These are phyloP conservation scores for Sanderia malayensis DNA, from an alignment of 30 jellyfish, hydroid and myxozoan genomes.

Conservation along the genomic window DNA sequence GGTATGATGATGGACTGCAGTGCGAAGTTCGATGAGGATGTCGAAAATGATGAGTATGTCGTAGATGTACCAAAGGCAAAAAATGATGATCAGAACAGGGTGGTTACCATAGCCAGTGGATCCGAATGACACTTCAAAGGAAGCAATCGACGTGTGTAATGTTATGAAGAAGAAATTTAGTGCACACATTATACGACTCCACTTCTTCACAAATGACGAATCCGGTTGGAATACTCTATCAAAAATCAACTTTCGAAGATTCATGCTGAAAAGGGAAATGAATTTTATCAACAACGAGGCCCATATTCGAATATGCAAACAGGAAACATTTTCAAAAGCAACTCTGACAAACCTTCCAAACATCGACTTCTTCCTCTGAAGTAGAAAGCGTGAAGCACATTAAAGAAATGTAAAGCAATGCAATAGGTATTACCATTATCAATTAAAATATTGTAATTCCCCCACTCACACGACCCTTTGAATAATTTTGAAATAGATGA, in stretches of 20 bases:
- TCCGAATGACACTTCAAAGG: conserved; percentile 48
- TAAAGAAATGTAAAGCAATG: too few species aligned
- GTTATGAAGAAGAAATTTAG: conserved; percentile 20
- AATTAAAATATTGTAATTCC: too few species aligned
- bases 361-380: too few species aligned
- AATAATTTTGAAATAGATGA: too few species aligned
- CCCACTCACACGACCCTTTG: too few species aligned
- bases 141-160: conserved; percentile 48
- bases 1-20: conserved; percentile 24
- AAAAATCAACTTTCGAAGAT: neutral
- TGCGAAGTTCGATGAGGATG: conserved; percentile 31
- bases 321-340: too few species aligned
- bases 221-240: conserved; percentile 10
- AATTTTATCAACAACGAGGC: too few species aligned
- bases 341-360: too few species aligned
- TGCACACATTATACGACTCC: conserved; percentile 51
- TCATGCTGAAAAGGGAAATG: conserved; percentile 2
- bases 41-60: conserved; percentile 48
- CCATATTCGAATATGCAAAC: too few species aligned
- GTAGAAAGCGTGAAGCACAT: too few species aligned
- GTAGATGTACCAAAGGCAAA: conserved; percentile 52
- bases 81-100: conserved; percentile 6
- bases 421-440: too few species aligned
- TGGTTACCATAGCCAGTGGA: conserved; percentile 63
- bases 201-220: conserved; percentile 1